phyloP scores from a whole-genome alignment of 2,888 invertebrate species.

The Tipula lateralis region DNA sequence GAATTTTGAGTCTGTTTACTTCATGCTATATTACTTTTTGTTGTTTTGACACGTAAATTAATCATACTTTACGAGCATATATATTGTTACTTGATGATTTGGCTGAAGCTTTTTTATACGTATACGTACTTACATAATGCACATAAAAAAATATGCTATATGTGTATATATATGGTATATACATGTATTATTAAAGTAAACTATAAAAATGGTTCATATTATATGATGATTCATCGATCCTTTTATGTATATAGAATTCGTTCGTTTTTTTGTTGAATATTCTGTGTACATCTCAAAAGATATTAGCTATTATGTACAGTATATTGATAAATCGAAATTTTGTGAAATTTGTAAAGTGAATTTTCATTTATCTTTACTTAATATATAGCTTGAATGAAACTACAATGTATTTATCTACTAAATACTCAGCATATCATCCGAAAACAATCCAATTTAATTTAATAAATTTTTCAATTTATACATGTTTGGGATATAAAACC shows the following conservation, averaged over 20 bases:
- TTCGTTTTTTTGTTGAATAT: not conserved
- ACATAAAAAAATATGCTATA: not conserved
- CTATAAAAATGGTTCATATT: conserved; percentile 1
- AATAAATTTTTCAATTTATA: not conserved
- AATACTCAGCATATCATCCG: not conserved
- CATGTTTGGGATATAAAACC: not conserved
- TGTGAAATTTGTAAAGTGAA: not conserved
- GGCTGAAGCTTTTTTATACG: not conserved
- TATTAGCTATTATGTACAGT: not conserved
- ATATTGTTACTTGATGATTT: conserved; percentile 19
- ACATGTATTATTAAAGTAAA: not conserved
- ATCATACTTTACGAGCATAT: conserved; percentile 11
- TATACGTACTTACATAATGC: not conserved
- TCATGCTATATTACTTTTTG: not conserved
- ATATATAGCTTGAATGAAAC: not conserved
- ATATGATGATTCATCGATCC: not conserved
- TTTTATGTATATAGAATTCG: not conserved
- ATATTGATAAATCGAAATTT: not conserved
- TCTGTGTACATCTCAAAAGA: not conserved
- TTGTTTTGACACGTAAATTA: conserved; percentile 24
- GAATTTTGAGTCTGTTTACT: not conserved
- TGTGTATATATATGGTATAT: too few species aligned
- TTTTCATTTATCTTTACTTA: not conserved
- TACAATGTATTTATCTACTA: not conserved
- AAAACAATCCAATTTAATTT: conserved; percentile 19